Percentiles rank a stretch among this genome's conserved stretches.
These are phyloP conservation scores for Xestobium rufovillosum DNA, from an alignment of 2,888 invertebrate species.

Conservation along the genomic window DNA sequence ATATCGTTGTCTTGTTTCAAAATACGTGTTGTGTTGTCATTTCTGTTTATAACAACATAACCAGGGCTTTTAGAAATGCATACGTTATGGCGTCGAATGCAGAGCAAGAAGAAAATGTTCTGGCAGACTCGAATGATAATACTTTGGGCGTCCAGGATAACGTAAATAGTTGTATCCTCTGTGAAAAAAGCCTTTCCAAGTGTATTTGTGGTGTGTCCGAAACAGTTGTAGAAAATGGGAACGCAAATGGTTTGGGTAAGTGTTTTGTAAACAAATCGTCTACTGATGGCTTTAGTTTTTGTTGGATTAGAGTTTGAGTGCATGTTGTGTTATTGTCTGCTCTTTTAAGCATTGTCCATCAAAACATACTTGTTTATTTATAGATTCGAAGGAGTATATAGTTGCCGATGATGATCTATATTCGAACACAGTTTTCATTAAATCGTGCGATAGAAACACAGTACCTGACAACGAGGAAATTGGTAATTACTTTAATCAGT, in stretches of 20 bases:
- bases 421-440: neutral
- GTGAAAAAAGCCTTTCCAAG: conserved; percentile 1
- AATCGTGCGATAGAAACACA: neutral
- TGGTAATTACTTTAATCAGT: neutral
- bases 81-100: conserved; percentile 36
- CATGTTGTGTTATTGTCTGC: no score
- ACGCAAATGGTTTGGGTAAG: conserved; percentile 1
- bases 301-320: neutral
- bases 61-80: conserved; percentile 26
- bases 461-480: neutral
- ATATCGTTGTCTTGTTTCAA: no score
- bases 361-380: no score
- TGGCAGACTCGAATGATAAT: neutral
- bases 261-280: neutral
- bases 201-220: neutral
- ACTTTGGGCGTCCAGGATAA: neutral
- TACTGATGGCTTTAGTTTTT: neutral
- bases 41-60: conserved; percentile 19
- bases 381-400: neutral
- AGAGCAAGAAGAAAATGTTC: conserved; percentile 32
- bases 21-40: conserved; percentile 3
- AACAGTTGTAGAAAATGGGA: neutral
- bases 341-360: no score
- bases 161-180: neutral
- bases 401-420: neutral